These are phyloP conservation scores for Eupithecia inturbata DNA, from an alignment of 2,888 invertebrate genomes.

Conservation along the genomic window DNA sequence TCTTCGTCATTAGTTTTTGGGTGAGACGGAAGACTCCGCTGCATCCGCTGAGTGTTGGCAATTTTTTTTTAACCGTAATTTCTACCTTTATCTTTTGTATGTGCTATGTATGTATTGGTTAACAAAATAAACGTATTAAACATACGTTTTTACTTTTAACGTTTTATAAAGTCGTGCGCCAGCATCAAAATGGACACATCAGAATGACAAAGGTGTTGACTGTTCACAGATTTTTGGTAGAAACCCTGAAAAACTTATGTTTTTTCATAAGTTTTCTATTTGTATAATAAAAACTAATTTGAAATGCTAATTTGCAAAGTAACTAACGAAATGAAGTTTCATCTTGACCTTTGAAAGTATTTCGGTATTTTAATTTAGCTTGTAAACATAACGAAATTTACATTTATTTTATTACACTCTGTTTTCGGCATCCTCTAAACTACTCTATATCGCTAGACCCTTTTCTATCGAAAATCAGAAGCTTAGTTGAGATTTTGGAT, in stretches of 20 bases:
- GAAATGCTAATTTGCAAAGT: slow-evolving; percentile 16
- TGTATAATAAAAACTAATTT: neutral
- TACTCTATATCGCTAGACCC: neutral
- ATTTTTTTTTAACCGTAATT: too few relatives aligned
- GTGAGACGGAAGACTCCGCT: too few relatives aligned
- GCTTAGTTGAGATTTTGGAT: neutral
- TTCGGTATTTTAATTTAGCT: slow-evolving; percentile 25
- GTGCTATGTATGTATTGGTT: too few relatives aligned
- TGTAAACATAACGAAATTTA: slow-evolving; percentile 3
- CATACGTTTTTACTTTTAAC: too few relatives aligned
- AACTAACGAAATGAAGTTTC: slow-evolving; percentile 18
- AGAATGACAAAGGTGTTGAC: neutral
- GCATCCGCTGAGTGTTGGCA: too few relatives aligned
- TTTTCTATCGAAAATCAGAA: neutral
- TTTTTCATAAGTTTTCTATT: neutral
- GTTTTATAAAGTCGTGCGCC: too few relatives aligned
- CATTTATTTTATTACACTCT: neutral
- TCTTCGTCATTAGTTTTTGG: too few relatives aligned
- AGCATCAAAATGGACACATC: too few relatives aligned
- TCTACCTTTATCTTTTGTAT: too few relatives aligned
- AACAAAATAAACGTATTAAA: too few relatives aligned
- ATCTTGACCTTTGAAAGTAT: slow-evolving; percentile 20
- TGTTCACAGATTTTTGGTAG: neutral
- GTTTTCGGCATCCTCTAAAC: neutral
- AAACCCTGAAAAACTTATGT: neutral